Conservation (phyloP, 2,113 vertebrate species). For the Mus spicilegus region DNA sequence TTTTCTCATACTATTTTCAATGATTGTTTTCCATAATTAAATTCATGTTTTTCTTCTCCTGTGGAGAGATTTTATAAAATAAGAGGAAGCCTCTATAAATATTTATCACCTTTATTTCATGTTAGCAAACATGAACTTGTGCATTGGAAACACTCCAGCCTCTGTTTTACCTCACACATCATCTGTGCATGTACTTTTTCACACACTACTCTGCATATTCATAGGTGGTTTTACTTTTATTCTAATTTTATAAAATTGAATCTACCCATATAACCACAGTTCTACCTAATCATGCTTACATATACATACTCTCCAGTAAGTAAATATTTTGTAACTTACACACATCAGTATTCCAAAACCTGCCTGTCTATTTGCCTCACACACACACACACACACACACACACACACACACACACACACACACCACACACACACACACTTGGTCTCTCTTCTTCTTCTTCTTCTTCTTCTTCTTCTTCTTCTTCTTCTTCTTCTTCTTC, state of each 20-base stretch:
- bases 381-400: background rate
- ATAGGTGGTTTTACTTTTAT: conserved; percentile 24
- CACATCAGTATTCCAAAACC: background rate
- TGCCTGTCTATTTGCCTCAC: background rate
- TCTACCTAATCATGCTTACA: background rate
- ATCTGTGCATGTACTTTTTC: conserved; percentile 44
- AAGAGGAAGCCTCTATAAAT: conserved; percentile 74
- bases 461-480: too few relatives aligned
- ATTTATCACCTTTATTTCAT: conserved; percentile 77
- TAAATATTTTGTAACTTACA: background rate
- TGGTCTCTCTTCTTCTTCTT: too few relatives aligned
- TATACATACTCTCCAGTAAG: background rate
- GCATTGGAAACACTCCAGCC: conserved; percentile 54
- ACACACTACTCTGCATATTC: conserved; percentile 23
- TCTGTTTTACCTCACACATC: conserved; percentile 46
- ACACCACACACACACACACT: too few relatives aligned
- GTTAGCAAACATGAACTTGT: conserved; percentile 70
- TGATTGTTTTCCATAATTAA: conserved; percentile 79
- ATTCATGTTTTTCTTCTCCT: conserved; percentile 77
- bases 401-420: too few relatives aligned
- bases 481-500: too few relatives aligned
- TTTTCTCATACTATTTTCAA: conserved; percentile 74
- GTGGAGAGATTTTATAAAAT: conserved; percentile 77
- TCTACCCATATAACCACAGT: background rate
- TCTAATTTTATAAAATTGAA: conserved; percentile 57